Evolutionary conservation across 30 jellyfish, hydroid and myxozoan species (phyloP).

Genomic region (Aurelia coerulea): DNA sequence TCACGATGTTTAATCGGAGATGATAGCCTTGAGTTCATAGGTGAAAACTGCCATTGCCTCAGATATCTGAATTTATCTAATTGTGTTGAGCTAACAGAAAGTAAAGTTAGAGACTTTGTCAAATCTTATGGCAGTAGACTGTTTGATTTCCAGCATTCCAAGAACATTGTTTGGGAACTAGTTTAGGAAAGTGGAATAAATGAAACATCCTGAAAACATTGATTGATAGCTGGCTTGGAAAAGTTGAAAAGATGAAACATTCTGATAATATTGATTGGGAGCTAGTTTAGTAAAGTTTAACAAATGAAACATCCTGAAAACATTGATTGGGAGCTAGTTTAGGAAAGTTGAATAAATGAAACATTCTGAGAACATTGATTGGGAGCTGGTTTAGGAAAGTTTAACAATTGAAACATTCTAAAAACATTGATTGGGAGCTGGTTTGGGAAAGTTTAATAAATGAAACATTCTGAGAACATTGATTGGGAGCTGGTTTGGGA

Average conservation of each 20-base stretch:
- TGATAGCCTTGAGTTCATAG: not conserved
- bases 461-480: too few species aligned
- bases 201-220: not conserved
- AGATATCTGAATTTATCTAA: constrained; percentile 15
- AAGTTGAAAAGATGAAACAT: not conserved
- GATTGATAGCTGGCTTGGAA: not conserved
- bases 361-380: not conserved
- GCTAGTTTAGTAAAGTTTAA: not conserved
- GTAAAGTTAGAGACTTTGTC: not conserved
- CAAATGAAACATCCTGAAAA: not conserved
- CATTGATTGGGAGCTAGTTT: not conserved
- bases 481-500: too few species aligned
- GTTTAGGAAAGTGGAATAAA: not conserved
- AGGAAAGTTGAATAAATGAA: not conserved
- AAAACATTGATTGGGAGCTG: not conserved
- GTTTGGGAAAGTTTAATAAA: too few species aligned
- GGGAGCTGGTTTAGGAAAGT: not conserved
- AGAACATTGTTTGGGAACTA: constrained; percentile 19
- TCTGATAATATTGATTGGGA: not conserved
- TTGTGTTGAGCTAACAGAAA: constrained; percentile 22
- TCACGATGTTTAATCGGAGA: constrained; percentile 14
- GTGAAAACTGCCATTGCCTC: constrained; percentile 9
- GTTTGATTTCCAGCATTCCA: constrained; percentile 15
- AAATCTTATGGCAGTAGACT: constrained; percentile 15
- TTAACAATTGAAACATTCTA: not conserved